phyloP scores from a whole-genome alignment of 2,888 invertebrate genomes.

The Idaea straminata region DNA sequence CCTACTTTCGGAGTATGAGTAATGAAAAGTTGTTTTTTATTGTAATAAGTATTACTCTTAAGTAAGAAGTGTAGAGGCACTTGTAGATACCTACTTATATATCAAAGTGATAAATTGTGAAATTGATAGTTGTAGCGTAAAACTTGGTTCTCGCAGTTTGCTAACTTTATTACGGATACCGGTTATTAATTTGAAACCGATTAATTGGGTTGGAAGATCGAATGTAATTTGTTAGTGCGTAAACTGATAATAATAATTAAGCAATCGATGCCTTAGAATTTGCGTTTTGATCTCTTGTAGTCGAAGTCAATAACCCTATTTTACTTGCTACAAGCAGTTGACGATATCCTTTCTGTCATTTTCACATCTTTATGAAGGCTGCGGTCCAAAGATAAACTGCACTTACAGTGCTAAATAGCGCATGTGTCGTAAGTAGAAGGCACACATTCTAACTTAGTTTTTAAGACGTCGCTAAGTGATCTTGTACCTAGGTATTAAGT shows the following conservation, averaged over 20 bases:
- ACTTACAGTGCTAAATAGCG: no score
- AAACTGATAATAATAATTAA: background rate
- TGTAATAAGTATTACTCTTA: no score
- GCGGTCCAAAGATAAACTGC: no score
- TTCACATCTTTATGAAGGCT: no score
- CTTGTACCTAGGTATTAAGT: no score
- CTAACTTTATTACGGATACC: conserved; percentile 5
- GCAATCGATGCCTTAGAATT: background rate
- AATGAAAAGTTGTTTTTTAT: no score
- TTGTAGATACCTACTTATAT: background rate
- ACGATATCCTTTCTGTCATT: no score
- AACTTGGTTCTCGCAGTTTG: background rate
- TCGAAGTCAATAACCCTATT: background rate
- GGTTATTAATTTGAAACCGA: conserved; percentile 5
- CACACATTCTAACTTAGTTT: no score
- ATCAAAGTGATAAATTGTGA: conserved; percentile 18
- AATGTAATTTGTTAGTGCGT: conserved; percentile 1
- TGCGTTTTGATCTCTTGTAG: background rate
- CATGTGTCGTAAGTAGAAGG: no score
- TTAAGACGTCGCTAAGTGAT: no score
- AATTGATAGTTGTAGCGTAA: conserved; percentile 14
- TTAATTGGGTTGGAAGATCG: conserved; percentile 4
- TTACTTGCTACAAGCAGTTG: no score
- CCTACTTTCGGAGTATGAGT: no score
- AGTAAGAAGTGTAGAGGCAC: background rate